Conservation (phyloP, 2,888 invertebrate genomes). For the Pocota personata region DNA sequence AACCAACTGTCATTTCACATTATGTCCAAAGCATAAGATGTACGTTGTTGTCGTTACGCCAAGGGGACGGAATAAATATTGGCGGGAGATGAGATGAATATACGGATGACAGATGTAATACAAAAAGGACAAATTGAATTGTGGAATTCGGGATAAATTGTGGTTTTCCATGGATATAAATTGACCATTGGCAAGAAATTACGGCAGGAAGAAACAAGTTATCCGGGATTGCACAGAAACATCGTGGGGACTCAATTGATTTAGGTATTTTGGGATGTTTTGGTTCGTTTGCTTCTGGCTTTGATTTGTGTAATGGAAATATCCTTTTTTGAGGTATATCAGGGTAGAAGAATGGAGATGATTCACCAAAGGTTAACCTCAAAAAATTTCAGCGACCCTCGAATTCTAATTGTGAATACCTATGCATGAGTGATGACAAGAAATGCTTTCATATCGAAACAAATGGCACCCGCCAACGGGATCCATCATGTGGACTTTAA, state of each 20-base stretch:
- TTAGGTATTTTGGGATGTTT: constrained; percentile 9
- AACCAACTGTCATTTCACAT: not conserved
- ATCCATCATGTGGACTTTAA: too few species aligned
- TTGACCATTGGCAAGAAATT: constrained; percentile 9
- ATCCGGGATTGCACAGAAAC: not conserved
- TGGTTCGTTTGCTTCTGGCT: constrained; percentile 15
- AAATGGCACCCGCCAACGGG: too few species aligned
- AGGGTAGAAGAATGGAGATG: not conserved
- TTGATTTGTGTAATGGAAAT: constrained; percentile 14
- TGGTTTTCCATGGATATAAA: not conserved
- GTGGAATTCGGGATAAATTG: constrained; percentile 7
- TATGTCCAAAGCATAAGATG: not conserved
- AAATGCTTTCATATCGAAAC: not conserved
- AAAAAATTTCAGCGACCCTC: not conserved
- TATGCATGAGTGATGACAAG: not conserved
- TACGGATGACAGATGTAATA: not conserved
- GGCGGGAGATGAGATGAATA: not conserved
- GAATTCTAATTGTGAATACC: not conserved
- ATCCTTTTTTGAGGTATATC: not conserved
- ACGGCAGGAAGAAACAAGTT: not conserved
- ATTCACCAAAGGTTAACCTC: not conserved
- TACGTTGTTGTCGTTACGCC: not conserved
- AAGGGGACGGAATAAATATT: not conserved
- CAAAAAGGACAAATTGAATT: constrained; percentile 12
- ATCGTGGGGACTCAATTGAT: constrained; percentile 16